Evolutionary conservation across 2,888 invertebrate species (phyloP), one percentile per base, ranked within the genome.

Genomic region (Hofmannophila pseudospretella): DNA sequence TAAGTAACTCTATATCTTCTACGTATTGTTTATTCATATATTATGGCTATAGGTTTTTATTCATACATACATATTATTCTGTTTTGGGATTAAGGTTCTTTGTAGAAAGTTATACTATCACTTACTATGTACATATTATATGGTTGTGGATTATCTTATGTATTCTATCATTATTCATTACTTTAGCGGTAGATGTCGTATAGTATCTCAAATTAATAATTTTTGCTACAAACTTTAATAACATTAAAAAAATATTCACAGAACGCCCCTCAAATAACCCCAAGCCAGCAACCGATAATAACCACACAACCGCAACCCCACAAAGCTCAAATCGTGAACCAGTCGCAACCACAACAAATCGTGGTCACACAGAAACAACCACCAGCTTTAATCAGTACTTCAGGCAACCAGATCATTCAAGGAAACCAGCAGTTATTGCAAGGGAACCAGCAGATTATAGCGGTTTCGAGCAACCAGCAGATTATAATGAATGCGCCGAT

Each of bases 261-360:
- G 86, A 84, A 71, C 32, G 44, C 84, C 0, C 78, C 87, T 0
- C 86, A 82, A 62, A 63, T 88, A 38, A 82, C 86, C 0, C 68
- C 70, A 36, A 84, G 84, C 36, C 88, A 88, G 47, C 87, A 88
- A 52, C 85, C 86, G 1, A 72, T 87, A 40, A 84, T 86, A 60
- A 82, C 82, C 0, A 64, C 79, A 0, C 88, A 85, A 41, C 88
- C 87, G 3, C 88, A 82, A 51, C 81, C 87, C 0, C 90, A 90
- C 23, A 90, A 90, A 7, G 90, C 85, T 0, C 82, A 81, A 47
- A 67, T 86, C 3, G 65, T 80, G 49, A 56, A 82, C 71, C 88
- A 48, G 34, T 51, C 57, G 2, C 76, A 77, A 19, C 39, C 51
- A 0, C 87, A 81, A 23, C 87, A 87, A 44, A 77, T 82, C 1